A percentile compares a stretch with the other conserved stretches of the same genome.
phyloP scores from a whole-genome alignment of 2,797 vertebrate species.

The Myotis planiceps region DNA sequence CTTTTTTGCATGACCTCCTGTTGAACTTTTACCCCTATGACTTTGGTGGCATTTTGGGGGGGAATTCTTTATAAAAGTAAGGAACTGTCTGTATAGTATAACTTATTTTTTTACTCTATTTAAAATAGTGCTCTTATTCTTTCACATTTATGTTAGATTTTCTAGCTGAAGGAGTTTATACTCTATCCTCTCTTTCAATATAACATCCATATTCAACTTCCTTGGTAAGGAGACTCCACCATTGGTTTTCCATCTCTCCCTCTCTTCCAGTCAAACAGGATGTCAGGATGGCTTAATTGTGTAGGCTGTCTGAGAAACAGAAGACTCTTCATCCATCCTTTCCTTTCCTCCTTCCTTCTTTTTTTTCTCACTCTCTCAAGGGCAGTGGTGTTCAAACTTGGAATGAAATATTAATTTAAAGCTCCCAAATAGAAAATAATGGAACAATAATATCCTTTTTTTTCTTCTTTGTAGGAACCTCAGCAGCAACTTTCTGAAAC shows the following conservation, averaged over 20 bases:
- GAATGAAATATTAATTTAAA: conserved; percentile 28
- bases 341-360: neutral
- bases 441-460: neutral
- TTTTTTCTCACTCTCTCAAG: neutral
- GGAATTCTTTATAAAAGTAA: neutral
- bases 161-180: neutral
- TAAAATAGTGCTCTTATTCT: neutral
- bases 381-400: neutral
- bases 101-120: neutral
- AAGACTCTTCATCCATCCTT: neutral
- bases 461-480: neutral
- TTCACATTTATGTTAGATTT: neutral
- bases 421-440: neutral
- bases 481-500: neutral
- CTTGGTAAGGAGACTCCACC: neutral
- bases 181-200: neutral
- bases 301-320: neutral
- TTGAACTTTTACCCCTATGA: neutral
- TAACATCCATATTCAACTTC: neutral
- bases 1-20: neutral
- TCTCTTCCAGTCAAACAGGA: neutral
- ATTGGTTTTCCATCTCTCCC: neutral
- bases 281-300: neutral
- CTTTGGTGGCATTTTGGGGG: neutral
- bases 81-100: neutral